A percentile compares a stretch with the other conserved stretches of the same genome.
Conservation (phyloP, 1,140 invertebrate genomes). For the Saccostrea cuccullata region DNA sequence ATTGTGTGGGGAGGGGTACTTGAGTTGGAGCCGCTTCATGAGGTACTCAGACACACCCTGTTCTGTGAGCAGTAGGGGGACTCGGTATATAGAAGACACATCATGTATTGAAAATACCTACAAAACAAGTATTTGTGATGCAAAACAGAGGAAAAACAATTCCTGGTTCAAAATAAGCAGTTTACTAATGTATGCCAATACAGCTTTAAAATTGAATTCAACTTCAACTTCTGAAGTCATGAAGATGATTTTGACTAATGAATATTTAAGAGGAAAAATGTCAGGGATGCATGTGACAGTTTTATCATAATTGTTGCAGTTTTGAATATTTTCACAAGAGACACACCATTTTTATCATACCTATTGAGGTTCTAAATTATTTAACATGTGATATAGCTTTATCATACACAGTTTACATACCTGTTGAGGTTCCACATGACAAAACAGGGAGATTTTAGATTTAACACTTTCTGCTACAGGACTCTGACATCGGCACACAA, state of each 20-base stretch:
- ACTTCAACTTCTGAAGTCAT: too few species aligned
- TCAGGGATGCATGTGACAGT: neutral
- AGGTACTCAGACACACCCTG: slow-evolving; percentile 94
- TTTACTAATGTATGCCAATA: too few species aligned
- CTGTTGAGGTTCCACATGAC: slow-evolving; percentile 95
- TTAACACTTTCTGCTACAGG: slow-evolving; percentile 89
- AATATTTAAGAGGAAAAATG: too few species aligned
- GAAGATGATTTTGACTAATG: too few species aligned
- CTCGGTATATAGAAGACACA: slow-evolving; percentile 79
- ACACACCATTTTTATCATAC: too few species aligned
- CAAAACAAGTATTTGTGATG: neutral
- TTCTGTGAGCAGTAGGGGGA: slow-evolving; percentile 94
- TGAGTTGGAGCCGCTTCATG: slow-evolving; percentile 88
- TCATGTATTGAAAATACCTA: slow-evolving; percentile 59
- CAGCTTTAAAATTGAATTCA: too few species aligned
- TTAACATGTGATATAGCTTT: too few species aligned
- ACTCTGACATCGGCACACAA: slow-evolving; percentile 95
- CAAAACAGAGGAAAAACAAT: neutral
- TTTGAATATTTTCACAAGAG: too few species aligned
- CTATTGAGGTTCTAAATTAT: slow-evolving; percentile 81
- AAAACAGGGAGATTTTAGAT: slow-evolving; percentile 98
- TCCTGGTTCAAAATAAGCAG: too few species aligned
- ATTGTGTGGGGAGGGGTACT: slow-evolving; percentile 82
- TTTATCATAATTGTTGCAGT: slow-evolving; percentile 83
- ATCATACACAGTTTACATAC: slow-evolving; percentile 74